Conservation (phyloP, 2,113 vertebrate species). For the Oryzias javanicus region DNA sequence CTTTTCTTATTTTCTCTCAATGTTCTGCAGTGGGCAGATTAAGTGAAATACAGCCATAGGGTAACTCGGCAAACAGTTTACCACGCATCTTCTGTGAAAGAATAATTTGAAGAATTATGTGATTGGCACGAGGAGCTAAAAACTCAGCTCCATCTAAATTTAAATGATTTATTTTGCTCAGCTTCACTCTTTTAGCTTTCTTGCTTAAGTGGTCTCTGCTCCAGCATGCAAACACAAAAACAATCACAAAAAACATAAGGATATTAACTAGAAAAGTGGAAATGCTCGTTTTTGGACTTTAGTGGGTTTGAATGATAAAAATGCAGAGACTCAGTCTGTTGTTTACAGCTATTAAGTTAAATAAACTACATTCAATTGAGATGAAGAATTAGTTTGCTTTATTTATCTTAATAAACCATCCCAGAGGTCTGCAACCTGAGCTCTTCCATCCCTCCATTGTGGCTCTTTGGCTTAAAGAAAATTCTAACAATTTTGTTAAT, state of each 20-base stretch:
- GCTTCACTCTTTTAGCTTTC: conserved; percentile 11
- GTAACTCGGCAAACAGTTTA: conserved; percentile 22
- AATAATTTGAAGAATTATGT: conserved; percentile 25
- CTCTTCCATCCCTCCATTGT: too few relatives aligned
- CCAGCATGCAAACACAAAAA: neutral
- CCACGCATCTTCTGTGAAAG: conserved; percentile 13
- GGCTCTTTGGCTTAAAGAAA: too few relatives aligned
- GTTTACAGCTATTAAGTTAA: too few relatives aligned
- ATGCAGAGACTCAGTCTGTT: too few relatives aligned
- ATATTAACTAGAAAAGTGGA: conserved; percentile 4
- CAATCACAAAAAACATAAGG: too few relatives aligned
- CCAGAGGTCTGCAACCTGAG: too few relatives aligned
- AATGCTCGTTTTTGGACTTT: neutral
- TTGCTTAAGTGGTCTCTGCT: conserved; percentile 11
- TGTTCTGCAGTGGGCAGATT: conserved; percentile 11
- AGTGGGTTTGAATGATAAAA: too few relatives aligned
- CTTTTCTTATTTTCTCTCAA: too few relatives aligned
- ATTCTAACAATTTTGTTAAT: too few relatives aligned
- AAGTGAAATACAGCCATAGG: neutral
- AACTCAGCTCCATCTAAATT: conserved; percentile 49
- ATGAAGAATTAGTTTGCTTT: too few relatives aligned
- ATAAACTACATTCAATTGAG: too few relatives aligned
- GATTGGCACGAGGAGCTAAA: conserved; percentile 22
- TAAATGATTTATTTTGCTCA: conserved; percentile 38
- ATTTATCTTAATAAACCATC: too few relatives aligned